These are phyloP conservation scores for Lepas anatifera DNA, from an alignment of 2,888 invertebrate species.

Conservation along the genomic window DNA sequence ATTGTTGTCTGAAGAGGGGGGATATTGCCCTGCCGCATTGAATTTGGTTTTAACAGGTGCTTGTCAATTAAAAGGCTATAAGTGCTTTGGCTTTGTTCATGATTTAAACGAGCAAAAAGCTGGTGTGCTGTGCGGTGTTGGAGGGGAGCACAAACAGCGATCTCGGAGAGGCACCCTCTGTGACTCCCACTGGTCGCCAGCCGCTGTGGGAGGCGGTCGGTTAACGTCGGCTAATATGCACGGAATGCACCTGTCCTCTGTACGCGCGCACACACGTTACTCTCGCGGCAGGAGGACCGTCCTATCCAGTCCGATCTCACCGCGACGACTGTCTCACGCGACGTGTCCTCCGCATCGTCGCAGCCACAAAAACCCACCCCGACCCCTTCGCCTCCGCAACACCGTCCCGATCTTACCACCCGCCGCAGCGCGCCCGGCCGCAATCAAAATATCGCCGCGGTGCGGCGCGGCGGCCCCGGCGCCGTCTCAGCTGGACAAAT, in stretches of 20 bases:
- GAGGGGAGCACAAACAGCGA: not conserved
- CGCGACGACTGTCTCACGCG: not conserved
- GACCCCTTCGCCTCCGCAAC: not conserved
- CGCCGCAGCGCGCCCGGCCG: not conserved
- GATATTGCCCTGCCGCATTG: no score
- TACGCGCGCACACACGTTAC: not conserved
- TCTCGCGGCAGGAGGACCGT: not conserved
- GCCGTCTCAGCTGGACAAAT: not conserved
- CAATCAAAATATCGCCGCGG: slow-evolving; percentile 8
- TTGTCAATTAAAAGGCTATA: not conserved
- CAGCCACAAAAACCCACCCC: not conserved
- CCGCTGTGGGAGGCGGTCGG: no score
- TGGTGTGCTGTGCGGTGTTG: not conserved
- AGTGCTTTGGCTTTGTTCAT: not conserved
- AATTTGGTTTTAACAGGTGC: not conserved
- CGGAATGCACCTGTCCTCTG: slow-evolving; percentile 7
- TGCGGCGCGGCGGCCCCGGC: not conserved
- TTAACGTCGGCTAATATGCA: not conserved
- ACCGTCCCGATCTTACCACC: not conserved
- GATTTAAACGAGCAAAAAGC: not conserved
- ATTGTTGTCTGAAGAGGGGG: no score
- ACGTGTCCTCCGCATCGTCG: not conserved
- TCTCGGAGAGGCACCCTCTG: not conserved
- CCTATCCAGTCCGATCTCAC: not conserved
- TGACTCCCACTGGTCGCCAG: no score